Evolutionary conservation across 1,140 invertebrate species (phyloP).

Genomic region (Orchesella cincta): DNA sequence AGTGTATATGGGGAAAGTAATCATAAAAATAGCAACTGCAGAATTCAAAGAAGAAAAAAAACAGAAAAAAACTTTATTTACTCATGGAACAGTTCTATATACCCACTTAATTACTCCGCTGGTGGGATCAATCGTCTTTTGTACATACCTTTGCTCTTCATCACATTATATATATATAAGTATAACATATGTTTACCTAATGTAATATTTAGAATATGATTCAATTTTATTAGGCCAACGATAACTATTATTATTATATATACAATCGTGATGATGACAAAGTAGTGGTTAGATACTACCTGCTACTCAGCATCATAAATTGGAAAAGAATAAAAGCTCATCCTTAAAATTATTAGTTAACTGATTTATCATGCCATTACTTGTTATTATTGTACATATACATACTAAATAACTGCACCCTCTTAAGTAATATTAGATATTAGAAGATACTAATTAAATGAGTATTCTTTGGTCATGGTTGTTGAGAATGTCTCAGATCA

Average conservation of each 20-base stretch:
- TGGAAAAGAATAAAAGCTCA: conserved; percentile 2
- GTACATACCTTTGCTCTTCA: conserved; percentile 11
- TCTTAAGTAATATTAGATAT: no score
- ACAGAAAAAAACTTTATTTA: background rate
- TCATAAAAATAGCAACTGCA: background rate
- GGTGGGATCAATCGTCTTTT: conserved; percentile 9
- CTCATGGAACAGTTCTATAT: conserved; percentile 3
- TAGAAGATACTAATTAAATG: no score
- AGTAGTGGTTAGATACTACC: conserved; percentile 1
- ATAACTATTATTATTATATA: conserved; percentile 2
- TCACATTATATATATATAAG: background rate
- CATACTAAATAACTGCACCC: no score
- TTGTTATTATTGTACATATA: no score
- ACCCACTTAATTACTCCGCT: conserved; percentile 11
- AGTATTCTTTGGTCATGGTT: no score
- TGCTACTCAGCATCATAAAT: background rate
- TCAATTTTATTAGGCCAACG: conserved; percentile 16
- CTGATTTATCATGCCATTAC: no score
- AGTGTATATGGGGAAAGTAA: background rate
- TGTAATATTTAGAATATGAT: background rate
- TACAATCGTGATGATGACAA: background rate
- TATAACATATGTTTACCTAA: background rate
- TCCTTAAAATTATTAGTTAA: no score
- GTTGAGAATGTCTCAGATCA: no score
- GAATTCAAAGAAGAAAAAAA: background rate